Percentiles rank a stretch among this genome's conserved stretches.
Conservation (phyloP, 2,888 invertebrate genomes). For the Carpatolechia fugitivella region DNA sequence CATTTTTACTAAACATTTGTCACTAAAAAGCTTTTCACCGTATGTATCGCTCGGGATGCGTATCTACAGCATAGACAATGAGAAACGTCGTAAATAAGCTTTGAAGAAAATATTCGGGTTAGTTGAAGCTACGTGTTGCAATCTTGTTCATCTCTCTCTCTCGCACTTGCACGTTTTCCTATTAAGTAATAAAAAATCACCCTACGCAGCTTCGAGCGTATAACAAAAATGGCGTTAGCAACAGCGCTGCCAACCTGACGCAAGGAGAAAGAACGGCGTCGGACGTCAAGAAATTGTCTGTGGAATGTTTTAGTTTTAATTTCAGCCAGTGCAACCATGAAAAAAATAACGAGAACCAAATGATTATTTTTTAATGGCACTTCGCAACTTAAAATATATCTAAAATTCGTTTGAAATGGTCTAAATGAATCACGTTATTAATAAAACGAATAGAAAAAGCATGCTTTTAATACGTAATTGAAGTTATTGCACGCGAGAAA, state of each 20-base stretch:
- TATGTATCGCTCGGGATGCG: constrained; percentile 79
- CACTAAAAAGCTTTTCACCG: constrained; percentile 72
- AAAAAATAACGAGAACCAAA: neutral
- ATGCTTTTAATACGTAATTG: neutral
- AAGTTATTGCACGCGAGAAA: neutral
- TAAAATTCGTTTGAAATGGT: neutral
- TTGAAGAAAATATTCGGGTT: constrained; percentile 76
- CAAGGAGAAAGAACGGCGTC: constrained; percentile 70
- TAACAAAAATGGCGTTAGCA: constrained; percentile 80
- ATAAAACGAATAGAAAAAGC: neutral
- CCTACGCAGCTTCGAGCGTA: constrained; percentile 71
- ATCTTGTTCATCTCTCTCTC: constrained; percentile 53
- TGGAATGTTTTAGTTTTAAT: constrained; percentile 50
- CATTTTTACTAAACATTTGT: constrained; percentile 82
- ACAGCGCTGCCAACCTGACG: constrained; percentile 66
- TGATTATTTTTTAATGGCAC: no score
- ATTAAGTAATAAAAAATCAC: constrained; percentile 71
- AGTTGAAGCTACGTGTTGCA: constrained; percentile 62
- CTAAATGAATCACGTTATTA: no score
- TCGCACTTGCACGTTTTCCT: constrained; percentile 49
- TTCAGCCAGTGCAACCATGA: constrained; percentile 18
- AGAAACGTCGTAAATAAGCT: constrained; percentile 80
- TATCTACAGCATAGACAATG: constrained; percentile 79
- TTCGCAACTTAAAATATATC: neutral
- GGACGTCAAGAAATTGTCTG: constrained; percentile 72